Base-by-base conservation (phyloP, 1,140 invertebrate species). In the Potamilus streckersoni region DNA sequence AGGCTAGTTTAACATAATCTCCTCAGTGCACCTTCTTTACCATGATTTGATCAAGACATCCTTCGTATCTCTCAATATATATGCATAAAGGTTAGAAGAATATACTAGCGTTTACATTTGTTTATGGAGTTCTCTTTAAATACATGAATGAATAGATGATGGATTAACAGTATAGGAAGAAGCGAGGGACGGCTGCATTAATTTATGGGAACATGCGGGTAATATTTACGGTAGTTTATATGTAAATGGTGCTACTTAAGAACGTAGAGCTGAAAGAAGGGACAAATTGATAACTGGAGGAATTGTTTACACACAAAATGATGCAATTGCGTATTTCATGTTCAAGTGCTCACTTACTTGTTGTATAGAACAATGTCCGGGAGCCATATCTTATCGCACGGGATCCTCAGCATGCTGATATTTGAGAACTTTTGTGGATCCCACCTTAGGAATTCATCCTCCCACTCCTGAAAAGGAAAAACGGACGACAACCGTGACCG, bases 401-500 rank as follows among this genome's bases (percentile, higher is more conserved):
- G 87, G 27, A 87, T 82, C 57, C 85, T 74, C 12, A 88, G 38
- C 68, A 79, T 84, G 14, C 84, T 86, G 69, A 87, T 86, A 70
- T 86, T 97, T 13, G 97, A 97, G 89, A 98, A 99, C 84, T 98
- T 96, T 62, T 92, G 90, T 2, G 97, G 97, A 90, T 98, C 95
- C 97, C 97, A 99, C 86, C 93, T 93, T 87, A 99, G 95, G 92
- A 98, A 98, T 91, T 98, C 96, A 91, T 99, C 97, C 82, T 95
- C 93, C 97, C 97, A 93, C 83, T 92, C 91, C 91, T 92, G 91
- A 49, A 80, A 61, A 19, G 81, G 84, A 86, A 76, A 83, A 87
- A 68, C 19, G 20, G 0, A 49, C 11, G 38, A 67, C 19, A 64
- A 49, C 60, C 19, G 6, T 38, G 55, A 27, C 58, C 17, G 16